These are phyloP conservation scores for Yasuhikotakia modesta DNA, from an alignment of 2,797 vertebrate genomes.

Conservation along the genomic window DNA sequence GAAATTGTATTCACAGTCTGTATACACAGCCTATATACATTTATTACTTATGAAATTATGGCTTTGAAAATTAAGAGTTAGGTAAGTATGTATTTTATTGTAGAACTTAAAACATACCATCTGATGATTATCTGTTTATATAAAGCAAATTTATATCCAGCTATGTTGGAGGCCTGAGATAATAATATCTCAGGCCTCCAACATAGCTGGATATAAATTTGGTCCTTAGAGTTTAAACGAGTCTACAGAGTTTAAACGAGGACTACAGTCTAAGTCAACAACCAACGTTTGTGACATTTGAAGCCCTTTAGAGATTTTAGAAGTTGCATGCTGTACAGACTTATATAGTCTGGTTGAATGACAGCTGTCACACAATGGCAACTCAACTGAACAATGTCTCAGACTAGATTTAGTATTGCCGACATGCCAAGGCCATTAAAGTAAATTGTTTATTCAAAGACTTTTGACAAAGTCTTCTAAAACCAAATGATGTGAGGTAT, in stretches of 20 bases:
- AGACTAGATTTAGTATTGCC: too few species aligned
- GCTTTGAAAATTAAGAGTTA: background rate
- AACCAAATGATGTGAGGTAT: too few species aligned
- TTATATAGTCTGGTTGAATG: slow-evolving; percentile 21
- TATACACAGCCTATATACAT: background rate
- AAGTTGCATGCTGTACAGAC: slow-evolving; percentile 11
- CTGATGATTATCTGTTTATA: background rate
- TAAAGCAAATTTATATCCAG: background rate
- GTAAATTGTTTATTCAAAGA: too few species aligned
- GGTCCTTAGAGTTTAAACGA: background rate
- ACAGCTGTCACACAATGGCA: slow-evolving; percentile 41
- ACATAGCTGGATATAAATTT: background rate
- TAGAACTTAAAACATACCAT: background rate
- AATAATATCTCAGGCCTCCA: background rate
- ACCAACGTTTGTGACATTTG: background rate
- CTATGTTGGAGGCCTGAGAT: too few species aligned
- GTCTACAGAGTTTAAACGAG: background rate
- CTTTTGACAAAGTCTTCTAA: too few species aligned
- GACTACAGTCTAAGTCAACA: background rate
- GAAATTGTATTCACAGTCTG: background rate
- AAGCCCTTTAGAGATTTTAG: slow-evolving; percentile 18
- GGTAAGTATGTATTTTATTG: background rate
- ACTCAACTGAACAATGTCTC: background rate
- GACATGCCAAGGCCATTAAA: too few species aligned
- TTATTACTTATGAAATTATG: background rate